Evolutionary conservation across 2,888 invertebrate genomes (phyloP).

Genomic region (Hypselothyrea guttata): DNA sequence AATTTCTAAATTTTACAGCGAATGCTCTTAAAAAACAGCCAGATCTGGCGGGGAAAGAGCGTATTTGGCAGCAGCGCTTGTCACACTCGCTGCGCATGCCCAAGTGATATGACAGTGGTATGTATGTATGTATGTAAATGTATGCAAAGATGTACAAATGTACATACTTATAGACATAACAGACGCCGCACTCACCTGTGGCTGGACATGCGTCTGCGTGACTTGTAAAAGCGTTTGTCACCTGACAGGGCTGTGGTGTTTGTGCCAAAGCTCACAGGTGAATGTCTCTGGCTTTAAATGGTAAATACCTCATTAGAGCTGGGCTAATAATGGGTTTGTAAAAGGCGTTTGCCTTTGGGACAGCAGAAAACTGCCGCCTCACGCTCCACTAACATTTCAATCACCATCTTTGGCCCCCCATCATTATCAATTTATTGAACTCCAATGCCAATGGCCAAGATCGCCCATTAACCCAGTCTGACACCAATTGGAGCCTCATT

Average conservation of each 20-base stretch:
- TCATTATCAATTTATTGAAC: slow-evolving; percentile 50
- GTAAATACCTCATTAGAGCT: slow-evolving; percentile 50
- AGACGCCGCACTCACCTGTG: slow-evolving; percentile 33
- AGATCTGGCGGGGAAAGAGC: too few relatives aligned
- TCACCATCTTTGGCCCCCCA: slow-evolving; percentile 24
- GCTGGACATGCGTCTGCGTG: slow-evolving; percentile 44
- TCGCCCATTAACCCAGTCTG: slow-evolving; percentile 28
- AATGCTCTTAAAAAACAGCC: too few relatives aligned
- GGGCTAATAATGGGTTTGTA: slow-evolving; percentile 48
- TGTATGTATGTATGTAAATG: slow-evolving; percentile 3
- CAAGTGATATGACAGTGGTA: slow-evolving; percentile 55
- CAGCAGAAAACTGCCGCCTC: slow-evolving; percentile 32
- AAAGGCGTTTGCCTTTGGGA: slow-evolving; percentile 38
- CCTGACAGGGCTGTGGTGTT: slow-evolving; percentile 36
- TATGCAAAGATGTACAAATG: slow-evolving; percentile 3
- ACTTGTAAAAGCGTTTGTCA: slow-evolving; percentile 50
- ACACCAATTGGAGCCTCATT: slow-evolving; percentile 58
- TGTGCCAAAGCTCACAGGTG: slow-evolving; percentile 23
- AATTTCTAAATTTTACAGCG: too few relatives aligned
- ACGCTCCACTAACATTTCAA: slow-evolving; percentile 33
- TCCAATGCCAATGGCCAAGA: slow-evolving; percentile 5
- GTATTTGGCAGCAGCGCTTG: too few relatives aligned
- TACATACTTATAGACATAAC: slow-evolving; percentile 22
- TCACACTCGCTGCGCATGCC: slow-evolving; percentile 57
- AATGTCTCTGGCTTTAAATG: slow-evolving; percentile 28